These are phyloP conservation scores for Lacerta bilineata DNA, from an alignment of 2,797 vertebrate genomes.

Conservation along the genomic window DNA sequence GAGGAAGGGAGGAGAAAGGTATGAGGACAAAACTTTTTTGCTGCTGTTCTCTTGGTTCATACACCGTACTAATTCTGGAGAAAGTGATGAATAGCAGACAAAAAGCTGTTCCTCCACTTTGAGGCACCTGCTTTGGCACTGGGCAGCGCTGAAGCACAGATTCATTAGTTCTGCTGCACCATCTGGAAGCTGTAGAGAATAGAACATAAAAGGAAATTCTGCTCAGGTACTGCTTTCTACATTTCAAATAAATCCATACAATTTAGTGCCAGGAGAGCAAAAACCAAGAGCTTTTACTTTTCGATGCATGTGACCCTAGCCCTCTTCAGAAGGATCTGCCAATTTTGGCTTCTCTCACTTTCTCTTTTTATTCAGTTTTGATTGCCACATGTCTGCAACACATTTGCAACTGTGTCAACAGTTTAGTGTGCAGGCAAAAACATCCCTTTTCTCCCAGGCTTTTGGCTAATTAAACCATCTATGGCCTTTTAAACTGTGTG, in stretches of 20 bases:
- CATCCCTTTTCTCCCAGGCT: too few species aligned
- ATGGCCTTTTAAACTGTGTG: too few species aligned
- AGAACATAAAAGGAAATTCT: conserved; percentile 37
- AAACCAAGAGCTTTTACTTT: too few species aligned
- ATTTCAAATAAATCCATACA: conserved; percentile 16
- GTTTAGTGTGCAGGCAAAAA: too few species aligned
- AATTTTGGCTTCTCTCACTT: too few species aligned
- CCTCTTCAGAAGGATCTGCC: too few species aligned
- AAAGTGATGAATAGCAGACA: conserved; percentile 38
- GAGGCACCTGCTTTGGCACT: conserved; percentile 48
- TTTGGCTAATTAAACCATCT: too few species aligned
- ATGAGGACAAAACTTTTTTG: conserved; percentile 41
- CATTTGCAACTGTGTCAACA: too few species aligned
- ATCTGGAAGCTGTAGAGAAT: conserved; percentile 55
- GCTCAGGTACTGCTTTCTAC: conserved; percentile 46
- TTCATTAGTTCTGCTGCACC: conserved; percentile 48
- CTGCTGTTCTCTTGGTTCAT: conserved; percentile 36
- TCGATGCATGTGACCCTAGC: too few species aligned
- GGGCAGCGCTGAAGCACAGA: conserved; percentile 41
- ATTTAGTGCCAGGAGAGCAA: not conserved
- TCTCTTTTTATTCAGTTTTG: too few species aligned
- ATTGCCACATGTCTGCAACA: too few species aligned
- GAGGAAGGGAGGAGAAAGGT: conserved; percentile 21
- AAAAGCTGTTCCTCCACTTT: conserved; percentile 34
- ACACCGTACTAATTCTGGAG: conserved; percentile 26